phyloP scores from a whole-genome alignment of 2,888 invertebrate species.

The Heliconius aoede region DNA sequence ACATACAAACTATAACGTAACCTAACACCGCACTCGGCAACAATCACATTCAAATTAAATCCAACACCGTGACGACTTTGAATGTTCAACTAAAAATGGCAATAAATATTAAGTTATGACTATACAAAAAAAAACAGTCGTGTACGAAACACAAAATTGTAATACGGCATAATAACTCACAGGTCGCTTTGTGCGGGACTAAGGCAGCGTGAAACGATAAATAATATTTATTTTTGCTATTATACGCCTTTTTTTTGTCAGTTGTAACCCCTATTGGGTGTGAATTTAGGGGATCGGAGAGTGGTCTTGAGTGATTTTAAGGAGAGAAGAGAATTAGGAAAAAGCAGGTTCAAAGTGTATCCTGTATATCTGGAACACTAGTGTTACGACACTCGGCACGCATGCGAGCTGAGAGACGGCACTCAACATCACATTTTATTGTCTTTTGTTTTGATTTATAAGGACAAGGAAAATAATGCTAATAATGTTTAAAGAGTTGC shows the following conservation, averaged over 20 bases:
- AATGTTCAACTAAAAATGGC: slow-evolving; percentile 79
- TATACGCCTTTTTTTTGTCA: slow-evolving; percentile 81
- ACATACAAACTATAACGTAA: not conserved
- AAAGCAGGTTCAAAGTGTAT: no score
- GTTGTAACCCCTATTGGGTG: slow-evolving; percentile 71
- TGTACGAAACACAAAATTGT: slow-evolving; percentile 77
- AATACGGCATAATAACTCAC: slow-evolving; percentile 81
- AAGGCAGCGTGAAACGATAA: slow-evolving; percentile 84
- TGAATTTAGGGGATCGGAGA: slow-evolving; percentile 65
- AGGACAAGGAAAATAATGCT: no score
- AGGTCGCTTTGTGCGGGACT: slow-evolving; percentile 81
- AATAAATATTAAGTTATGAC: slow-evolving; percentile 81
- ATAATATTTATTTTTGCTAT: slow-evolving; percentile 84
- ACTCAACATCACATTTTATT: no score
- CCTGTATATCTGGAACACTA: no score
- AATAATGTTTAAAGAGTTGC: no score
- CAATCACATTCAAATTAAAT: slow-evolving; percentile 60
- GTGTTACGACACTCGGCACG: no score
- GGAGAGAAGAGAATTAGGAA: not conserved
- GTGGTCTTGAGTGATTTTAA: slow-evolving; percentile 1
- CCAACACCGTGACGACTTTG: slow-evolving; percentile 73
- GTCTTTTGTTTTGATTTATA: no score
- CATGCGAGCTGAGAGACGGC: no score
- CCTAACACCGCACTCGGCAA: slow-evolving; percentile 12
- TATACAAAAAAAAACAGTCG: slow-evolving; percentile 74